A percentile compares a stretch with the other conserved stretches of the same genome.
These are phyloP conservation scores for Monopterus albus DNA, from an alignment of 2,113 vertebrate species.

Conservation along the genomic window DNA sequence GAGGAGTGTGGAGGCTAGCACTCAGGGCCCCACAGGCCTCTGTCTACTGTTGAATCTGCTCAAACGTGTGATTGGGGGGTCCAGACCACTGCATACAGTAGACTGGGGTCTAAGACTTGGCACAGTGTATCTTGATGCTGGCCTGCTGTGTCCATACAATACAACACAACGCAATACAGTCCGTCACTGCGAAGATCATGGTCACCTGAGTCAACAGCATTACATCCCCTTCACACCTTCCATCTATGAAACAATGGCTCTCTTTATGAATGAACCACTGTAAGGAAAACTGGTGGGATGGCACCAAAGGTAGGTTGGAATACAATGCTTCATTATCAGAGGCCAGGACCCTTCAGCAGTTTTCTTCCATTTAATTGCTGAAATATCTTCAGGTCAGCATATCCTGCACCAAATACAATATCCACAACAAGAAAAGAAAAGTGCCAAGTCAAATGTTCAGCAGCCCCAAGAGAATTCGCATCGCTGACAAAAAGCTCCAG, in stretches of 20 bases:
- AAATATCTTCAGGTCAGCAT: slow-evolving; percentile 3
- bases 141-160: slow-evolving; percentile 89
- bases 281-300: slow-evolving; percentile 59
- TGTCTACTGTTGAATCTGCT: slow-evolving; percentile 57
- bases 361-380: background rate
- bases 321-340: slow-evolving; percentile 64
- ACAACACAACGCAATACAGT: slow-evolving; percentile 60
- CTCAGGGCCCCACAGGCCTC: slow-evolving; percentile 38
- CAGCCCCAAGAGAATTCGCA: background rate
- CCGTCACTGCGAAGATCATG: slow-evolving; percentile 42
- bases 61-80: slow-evolving; percentile 71
- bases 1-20: slow-evolving; percentile 66
- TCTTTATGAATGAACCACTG: slow-evolving; percentile 68
- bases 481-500: background rate
- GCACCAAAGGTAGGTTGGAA: slow-evolving; percentile 30
- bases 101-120: slow-evolving; percentile 74
- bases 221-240: slow-evolving; percentile 56
- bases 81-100: slow-evolving; percentile 71
- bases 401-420: background rate
- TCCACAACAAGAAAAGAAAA: slow-evolving; percentile 5
- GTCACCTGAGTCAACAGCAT: slow-evolving; percentile 47
- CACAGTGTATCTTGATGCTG: slow-evolving; percentile 69
- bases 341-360: slow-evolving; percentile 14
- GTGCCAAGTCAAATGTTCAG: background rate
- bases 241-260: slow-evolving; percentile 66